Base-by-base conservation (phyloP, 2,113 vertebrate species). In the Grantiella picta region DNA sequence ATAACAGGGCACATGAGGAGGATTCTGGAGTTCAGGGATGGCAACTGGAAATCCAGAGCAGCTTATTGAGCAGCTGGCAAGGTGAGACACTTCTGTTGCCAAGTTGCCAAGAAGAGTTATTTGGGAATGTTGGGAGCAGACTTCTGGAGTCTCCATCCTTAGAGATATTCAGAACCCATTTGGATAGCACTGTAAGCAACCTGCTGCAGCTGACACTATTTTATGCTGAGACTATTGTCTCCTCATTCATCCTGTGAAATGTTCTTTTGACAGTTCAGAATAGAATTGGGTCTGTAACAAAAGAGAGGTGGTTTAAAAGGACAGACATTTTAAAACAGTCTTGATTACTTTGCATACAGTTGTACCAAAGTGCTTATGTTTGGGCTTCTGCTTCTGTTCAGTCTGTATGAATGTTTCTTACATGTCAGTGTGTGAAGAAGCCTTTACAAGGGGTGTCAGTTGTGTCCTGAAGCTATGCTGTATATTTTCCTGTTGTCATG, bases 271-370 rank as follows among this genome's bases (percentile, higher is more conserved):
- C 31, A n/a, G 17, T 24, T 44, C 23, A 24, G 42, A 38, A 20
- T 65, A 31, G 56, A 79, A 63, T 2, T 44, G 12, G 7, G 66
- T 84, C 24, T 14, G 9, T 56, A 60, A 90, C 19, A 65, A 72
- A 80, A 70, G 20, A 12, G 28, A 17, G 8, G 8, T 54, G 11
- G 29, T 65, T 65, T 52, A n/a, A 65, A 87, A 73, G n/a, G 21
- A 42, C 13, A 57, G 53, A 59, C 3, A 0, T 23, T 56, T 23
- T 54, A 52, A 64, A 92, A 68, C 8, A 54, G 22, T 44, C 38
- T 82, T 0, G 0, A 40, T 12, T 76, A 53, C 44, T 68, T 86
- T 71, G 23, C 49, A 21, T 13, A 12, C 4, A n/a, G 38, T 38
- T 80, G 9, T 44, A 35, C 27, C 1, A 3, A 44, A 68, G 20